phyloP scores from a whole-genome alignment of 1,140 invertebrate species.

The Cotesia typhae region DNA sequence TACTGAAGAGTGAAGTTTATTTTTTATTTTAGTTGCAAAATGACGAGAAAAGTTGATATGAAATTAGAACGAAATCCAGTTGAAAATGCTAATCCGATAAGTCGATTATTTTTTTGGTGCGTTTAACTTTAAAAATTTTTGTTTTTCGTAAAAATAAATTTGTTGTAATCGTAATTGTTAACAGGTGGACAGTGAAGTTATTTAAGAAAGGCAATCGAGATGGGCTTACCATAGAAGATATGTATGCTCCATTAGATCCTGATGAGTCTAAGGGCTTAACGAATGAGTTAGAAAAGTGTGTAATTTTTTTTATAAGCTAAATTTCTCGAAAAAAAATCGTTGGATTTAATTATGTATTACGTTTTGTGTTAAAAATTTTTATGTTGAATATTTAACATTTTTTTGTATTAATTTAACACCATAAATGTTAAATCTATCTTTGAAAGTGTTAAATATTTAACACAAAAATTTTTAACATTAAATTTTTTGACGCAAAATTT shows the following conservation, averaged over 20 bases:
- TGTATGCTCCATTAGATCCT: constrained; percentile 65
- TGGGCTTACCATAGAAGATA: constrained; percentile 67
- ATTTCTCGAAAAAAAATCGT: background rate
- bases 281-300: constrained; percentile 67
- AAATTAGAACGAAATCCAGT: constrained; percentile 18
- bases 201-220: constrained; percentile 66
- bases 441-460: too few relatives aligned
- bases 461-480: too few relatives aligned
- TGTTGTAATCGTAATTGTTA: background rate
- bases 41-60: constrained; percentile 12
- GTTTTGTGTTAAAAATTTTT: too few relatives aligned
- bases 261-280: constrained; percentile 66
- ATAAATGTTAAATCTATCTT: too few relatives aligned
- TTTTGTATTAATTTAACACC: too few relatives aligned
- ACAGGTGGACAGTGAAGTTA: constrained; percentile 66
- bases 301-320: background rate
- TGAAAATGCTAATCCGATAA: constrained; percentile 33
- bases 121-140: constrained; percentile 23
- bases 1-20: background rate
- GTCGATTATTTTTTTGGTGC: constrained; percentile 38
- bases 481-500: too few relatives aligned
- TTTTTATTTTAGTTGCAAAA: background rate
- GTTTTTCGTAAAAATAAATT: background rate
- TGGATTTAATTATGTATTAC: too few relatives aligned
- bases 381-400: too few relatives aligned